Conservation (phyloP, 1,140 invertebrate genomes). For the Platyscapa corneri region DNA sequence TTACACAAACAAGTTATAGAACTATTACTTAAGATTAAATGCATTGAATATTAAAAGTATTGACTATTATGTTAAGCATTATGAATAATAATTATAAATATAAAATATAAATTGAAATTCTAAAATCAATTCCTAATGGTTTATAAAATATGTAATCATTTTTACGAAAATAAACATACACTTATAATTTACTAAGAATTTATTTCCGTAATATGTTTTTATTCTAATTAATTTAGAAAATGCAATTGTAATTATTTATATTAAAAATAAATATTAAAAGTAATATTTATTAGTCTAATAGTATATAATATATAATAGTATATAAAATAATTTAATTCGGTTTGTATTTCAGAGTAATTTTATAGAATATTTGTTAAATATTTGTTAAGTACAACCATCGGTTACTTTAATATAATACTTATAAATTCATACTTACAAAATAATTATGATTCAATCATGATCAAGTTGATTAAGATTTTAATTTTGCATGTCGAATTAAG, state of each 20-base stretch:
- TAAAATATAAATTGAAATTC: not conserved
- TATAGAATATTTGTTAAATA: too few relatives aligned
- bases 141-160: not conserved
- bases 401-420: too few relatives aligned
- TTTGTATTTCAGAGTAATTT: too few relatives aligned
- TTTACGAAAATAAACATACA: not conserved
- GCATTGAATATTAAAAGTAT: not conserved
- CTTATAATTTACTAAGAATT: not conserved
- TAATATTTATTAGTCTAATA: too few relatives aligned
- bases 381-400: too few relatives aligned
- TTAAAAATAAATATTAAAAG: not conserved
- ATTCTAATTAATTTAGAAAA: not conserved
- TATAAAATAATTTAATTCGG: too few relatives aligned
- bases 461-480: too few relatives aligned
- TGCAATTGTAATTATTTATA: not conserved
- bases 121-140: not conserved
- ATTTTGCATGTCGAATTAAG: too few relatives aligned
- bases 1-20: not conserved
- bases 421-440: too few relatives aligned
- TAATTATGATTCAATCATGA: too few relatives aligned
- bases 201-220: not conserved
- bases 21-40: not conserved
- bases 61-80: not conserved
- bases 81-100: not conserved
- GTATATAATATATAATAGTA: too few relatives aligned